phyloP scores from a whole-genome alignment of 23 tunicate species.

The Trididemnum clinides region DNA sequence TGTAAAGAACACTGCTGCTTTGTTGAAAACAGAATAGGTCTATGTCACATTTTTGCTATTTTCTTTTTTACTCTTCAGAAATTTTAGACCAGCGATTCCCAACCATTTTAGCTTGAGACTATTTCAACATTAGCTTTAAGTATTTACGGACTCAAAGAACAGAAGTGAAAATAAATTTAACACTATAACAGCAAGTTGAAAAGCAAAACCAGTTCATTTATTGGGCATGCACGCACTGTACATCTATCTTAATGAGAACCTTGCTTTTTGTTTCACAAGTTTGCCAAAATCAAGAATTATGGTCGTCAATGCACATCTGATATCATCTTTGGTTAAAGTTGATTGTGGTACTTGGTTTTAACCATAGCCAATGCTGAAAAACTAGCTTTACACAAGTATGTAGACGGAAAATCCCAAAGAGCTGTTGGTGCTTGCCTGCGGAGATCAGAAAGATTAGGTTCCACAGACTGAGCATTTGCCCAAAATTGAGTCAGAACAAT shows the following conservation, averaged over 20 bases:
- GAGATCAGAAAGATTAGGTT: constrained; percentile 46
- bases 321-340: constrained; percentile 16
- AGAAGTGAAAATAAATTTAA: too few relatives aligned
- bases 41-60: too few relatives aligned
- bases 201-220: too few relatives aligned
- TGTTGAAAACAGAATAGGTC: too few relatives aligned
- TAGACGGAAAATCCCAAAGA: background rate
- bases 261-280: background rate
- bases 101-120: too few relatives aligned
- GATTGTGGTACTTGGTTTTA: constrained; percentile 32
- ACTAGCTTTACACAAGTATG: background rate
- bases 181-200: too few relatives aligned
- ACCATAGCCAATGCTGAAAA: constrained; percentile 39
- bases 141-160: too few relatives aligned
- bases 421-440: constrained; percentile 32
- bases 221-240: too few relatives aligned
- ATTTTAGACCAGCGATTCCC: too few relatives aligned
- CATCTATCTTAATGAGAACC: background rate
- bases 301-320: constrained; percentile 16
- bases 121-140: too few relatives aligned
- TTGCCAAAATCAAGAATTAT: background rate
- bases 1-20: too few relatives aligned
- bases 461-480: constrained; percentile 23
- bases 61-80: too few relatives aligned
- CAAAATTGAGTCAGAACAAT: constrained; percentile 46